These are phyloP conservation scores for Malthinus seriepunctatus DNA, from an alignment of 2,888 invertebrate genomes.

Conservation along the genomic window DNA sequence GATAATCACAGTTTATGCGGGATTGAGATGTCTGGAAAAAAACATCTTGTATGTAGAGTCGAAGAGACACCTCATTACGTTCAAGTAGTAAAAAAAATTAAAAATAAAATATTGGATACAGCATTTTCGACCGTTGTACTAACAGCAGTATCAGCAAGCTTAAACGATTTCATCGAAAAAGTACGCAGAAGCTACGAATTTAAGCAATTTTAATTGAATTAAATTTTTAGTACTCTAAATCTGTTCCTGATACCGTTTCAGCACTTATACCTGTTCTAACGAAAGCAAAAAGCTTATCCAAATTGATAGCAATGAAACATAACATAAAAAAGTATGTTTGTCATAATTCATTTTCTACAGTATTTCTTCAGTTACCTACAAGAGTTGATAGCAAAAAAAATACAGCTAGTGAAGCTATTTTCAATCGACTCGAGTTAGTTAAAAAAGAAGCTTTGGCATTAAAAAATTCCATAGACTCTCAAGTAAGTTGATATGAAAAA, in stretches of 20 bases:
- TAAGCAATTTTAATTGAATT: not conserved
- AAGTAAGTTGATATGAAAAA: slow-evolving; percentile 2
- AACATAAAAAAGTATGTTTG: slow-evolving; percentile 3
- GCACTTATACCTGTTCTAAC: slow-evolving; percentile 2
- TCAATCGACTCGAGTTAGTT: not conserved
- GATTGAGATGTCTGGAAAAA: not conserved
- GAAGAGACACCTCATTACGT: not conserved
- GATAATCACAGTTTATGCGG: not conserved
- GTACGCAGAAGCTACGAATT: not conserved
- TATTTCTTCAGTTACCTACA: slow-evolving; percentile 1
- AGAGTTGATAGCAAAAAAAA: not conserved
- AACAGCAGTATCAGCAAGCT: not conserved
- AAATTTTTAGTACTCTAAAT: slow-evolving; percentile 1
- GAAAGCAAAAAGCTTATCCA: not conserved
- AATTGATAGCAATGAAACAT: not conserved
- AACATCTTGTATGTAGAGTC: not conserved
- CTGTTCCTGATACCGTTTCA: not conserved
- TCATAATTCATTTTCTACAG: slow-evolving; percentile 2
- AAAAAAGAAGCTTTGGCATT: not conserved
- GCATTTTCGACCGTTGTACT: not conserved
- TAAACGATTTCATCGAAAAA: not conserved
- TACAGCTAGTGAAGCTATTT: not conserved
- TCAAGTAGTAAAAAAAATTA: not conserved
- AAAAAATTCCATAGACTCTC: slow-evolving; percentile 6
- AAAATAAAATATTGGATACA: not conserved